Base-by-base conservation (phyloP, 2,113 vertebrate species). In the Hyperopisus bebe region DNA sequence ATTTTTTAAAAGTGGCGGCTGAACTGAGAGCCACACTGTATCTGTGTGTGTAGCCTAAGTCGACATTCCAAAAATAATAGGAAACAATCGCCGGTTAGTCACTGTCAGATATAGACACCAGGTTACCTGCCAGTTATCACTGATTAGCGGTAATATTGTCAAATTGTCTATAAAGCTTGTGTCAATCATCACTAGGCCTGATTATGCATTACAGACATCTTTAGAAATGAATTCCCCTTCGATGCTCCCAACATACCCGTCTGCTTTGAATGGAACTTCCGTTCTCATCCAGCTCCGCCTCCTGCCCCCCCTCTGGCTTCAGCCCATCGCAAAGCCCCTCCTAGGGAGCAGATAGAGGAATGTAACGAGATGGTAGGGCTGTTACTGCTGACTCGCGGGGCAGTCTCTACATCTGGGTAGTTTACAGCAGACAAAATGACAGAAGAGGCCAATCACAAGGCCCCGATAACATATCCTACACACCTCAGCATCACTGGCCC, bases 401-500 rank as follows among this genome's bases (percentile, higher is more conserved):
- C 3, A 39, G 42, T 80, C 31, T 80, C 35, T 19, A 35, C 15
- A 42, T 39, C 35, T 19, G 74, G 31, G 15, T 1, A 42, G 74
- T 42, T 80, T 80, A 42, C 17, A 19, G 3, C 39, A 35, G 31
- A 17, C 53, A 83, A 0, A 31, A 66, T 44, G 7, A 84, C 3
- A 53, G 24, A 39, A 13, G 86, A 53, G 31, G 31, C 39, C n/a
- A 89, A 70, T 31, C 48, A 89, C 88, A 53, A 46, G 46, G 31
- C 15, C 15, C n/a, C 15, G 42, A 42, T 84, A 21, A 82, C 31
- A 27, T 24, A 47, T 47, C n/a, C 21, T 62, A 39, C 92, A 91
- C 94, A 98, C 98, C 98, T 99, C 98, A 88, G 95, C 92, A 90
- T 99, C 97, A 93, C 96, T 98, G 93, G 93, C 93, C 89, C 92